A percentile compares a stretch with the other conserved stretches of the same genome.
Evolutionary conservation across 2,888 invertebrate genomes (phyloP).

Genomic region (Leucania comma): DNA sequence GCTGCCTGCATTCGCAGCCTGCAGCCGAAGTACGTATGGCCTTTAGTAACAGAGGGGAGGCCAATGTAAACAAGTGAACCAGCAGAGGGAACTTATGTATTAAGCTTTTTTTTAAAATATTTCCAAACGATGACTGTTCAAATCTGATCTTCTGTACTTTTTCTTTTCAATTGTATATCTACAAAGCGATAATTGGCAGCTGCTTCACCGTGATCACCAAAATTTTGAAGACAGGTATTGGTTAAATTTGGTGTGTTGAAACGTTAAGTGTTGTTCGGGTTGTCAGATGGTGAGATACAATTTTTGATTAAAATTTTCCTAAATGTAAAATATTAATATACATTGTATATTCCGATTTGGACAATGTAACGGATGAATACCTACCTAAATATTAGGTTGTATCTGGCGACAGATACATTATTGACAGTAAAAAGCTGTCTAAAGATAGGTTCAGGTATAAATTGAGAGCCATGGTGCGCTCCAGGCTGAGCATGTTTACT

Average conservation of each 20-base stretch:
- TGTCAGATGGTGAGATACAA: slow-evolving; percentile 13
- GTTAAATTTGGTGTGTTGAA: slow-evolving; percentile 43
- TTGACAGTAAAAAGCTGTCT: no score
- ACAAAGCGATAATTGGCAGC: slow-evolving; percentile 60
- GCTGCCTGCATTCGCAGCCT: no score
- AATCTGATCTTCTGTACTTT: slow-evolving; percentile 38
- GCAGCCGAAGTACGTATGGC: no score
- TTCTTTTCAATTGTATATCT: slow-evolving; percentile 9
- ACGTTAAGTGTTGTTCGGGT: slow-evolving; percentile 35
- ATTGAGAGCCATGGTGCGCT: no score
- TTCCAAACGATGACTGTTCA: not conserved
- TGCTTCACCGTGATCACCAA: slow-evolving; percentile 58
- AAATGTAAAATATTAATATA: slow-evolving; percentile 7
- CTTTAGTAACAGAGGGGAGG: no score
- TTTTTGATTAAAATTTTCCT: slow-evolving; percentile 45
- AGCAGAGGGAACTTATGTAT: not conserved
- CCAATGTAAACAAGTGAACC: not conserved
- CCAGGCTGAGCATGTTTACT: no score
- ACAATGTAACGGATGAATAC: not conserved
- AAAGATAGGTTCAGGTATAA: no score
- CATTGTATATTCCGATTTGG: not conserved
- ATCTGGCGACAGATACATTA: not conserved
- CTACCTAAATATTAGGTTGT: not conserved
- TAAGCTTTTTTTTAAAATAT: not conserved
- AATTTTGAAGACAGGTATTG: slow-evolving; percentile 58